Base-by-base conservation (phyloP, 1,140 invertebrate genomes). In the Drosophila chauvacae region DNA sequence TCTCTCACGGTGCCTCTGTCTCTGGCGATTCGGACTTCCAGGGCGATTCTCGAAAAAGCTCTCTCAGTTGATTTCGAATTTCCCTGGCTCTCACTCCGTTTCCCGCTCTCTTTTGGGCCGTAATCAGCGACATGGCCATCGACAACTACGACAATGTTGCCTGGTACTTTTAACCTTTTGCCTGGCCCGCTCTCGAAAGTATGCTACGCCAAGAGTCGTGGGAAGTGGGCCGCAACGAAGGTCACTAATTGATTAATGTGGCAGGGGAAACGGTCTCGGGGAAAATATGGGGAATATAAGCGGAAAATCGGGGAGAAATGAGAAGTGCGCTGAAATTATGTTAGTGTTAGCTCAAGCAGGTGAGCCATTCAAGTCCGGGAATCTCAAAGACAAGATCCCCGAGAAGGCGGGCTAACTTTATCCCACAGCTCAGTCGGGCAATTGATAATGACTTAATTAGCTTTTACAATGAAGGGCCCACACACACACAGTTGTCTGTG, bases 371-470 rank as follows among this genome's bases (percentile, higher is more conserved):
- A 23, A 23, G 26, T 26, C 28, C 48, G 51, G 37, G 20, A 37
- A 71, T 42, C 53, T 35, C 66, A 59, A 72, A 41, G 69, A 26
- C 30, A 58, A 51, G 57, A 60, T 71, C 26, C 47, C 41, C 30
- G 45, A 44, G 65, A 39, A 75, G 59, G n/a, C 11, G 26, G 28
- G 30, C 60, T 39, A 47, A 45, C 47, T 50, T 48, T 45, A 13
- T 39, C 35, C 57, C 28, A 51, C 44, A 77, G 63, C 48, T 45
- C 50, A 71, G 59, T 64, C 53, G 56, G 47, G 62, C 70, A 81
- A 90, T 90, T 90, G 85, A 85, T 90, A 90, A 90, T 90, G 75
- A 80, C 85, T 90, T 90, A 90, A 90, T 90, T 90, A 85, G 77
- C 77, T 80, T 88, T 87, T 45, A 69, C 51, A 74, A 59, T 60